Evolutionary conservation across 2,888 invertebrate species (phyloP).

Genomic region (Apotomis capreana): DNA sequence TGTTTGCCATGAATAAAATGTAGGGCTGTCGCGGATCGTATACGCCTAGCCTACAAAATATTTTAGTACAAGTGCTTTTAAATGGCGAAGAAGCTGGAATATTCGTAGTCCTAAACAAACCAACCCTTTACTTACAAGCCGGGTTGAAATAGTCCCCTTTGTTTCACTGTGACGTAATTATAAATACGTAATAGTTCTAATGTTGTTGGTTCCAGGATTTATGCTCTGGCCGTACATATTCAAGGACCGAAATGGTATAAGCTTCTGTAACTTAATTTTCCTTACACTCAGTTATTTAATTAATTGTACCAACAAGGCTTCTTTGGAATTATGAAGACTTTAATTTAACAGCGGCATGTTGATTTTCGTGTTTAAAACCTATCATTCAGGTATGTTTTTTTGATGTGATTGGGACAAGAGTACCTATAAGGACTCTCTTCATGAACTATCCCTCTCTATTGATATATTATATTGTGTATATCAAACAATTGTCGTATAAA

Average conservation of each 20-base stretch:
- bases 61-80: conserved; percentile 26
- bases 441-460: too few relatives aligned
- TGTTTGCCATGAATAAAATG: conserved; percentile 37
- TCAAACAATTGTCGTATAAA: too few relatives aligned
- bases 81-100: conserved; percentile 28
- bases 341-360: too few relatives aligned
- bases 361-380: too few relatives aligned
- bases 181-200: conserved; percentile 11
- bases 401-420: too few relatives aligned
- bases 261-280: not conserved
- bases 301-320: too few relatives aligned
- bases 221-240: not conserved
- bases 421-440: too few relatives aligned
- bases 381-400: too few relatives aligned
- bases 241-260: not conserved
- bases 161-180: conserved; percentile 23
- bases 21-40: conserved; percentile 11
- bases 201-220: conserved; percentile 17
- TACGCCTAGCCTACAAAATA: conserved; percentile 28
- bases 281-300: not conserved
- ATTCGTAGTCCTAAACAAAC: conserved; percentile 34
- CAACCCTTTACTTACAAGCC: conserved; percentile 27
- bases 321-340: too few relatives aligned
- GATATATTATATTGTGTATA: too few relatives aligned
- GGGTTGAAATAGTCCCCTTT: conserved; percentile 33